phyloP scores from a whole-genome alignment of 2,113 vertebrate genomes.

The Hydrolagus affinis region DNA sequence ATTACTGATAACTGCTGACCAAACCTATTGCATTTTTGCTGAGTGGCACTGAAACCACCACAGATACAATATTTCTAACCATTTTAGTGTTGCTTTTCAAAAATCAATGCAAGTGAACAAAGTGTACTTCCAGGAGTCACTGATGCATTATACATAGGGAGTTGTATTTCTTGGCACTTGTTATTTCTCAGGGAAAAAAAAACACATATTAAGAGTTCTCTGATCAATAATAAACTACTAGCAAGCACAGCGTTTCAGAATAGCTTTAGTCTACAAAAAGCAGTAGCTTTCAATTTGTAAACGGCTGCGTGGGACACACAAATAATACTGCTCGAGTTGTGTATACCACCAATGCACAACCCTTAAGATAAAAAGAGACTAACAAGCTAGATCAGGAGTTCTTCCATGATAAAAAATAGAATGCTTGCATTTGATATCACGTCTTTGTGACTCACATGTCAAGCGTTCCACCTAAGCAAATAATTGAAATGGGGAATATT shows the following conservation, averaged over 20 bases:
- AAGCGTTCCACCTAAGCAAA: not conserved
- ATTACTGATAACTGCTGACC: constrained; percentile 30
- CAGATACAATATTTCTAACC: constrained; percentile 31
- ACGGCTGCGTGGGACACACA: not conserved
- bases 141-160: constrained; percentile 26
- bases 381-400: not conserved
- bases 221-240: constrained; percentile 26
- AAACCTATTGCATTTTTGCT: constrained; percentile 21
- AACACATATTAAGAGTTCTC: constrained; percentile 17
- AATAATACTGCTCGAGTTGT: not conserved
- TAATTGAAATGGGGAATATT: not conserved
- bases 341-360: not conserved
- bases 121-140: constrained; percentile 16
- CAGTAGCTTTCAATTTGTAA: not conserved
- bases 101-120: constrained; percentile 31
- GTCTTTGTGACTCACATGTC: too few species aligned
- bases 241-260: constrained; percentile 14
- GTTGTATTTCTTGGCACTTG: constrained; percentile 30
- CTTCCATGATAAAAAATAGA: not conserved
- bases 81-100: constrained; percentile 27
- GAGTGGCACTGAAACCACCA: constrained; percentile 21
- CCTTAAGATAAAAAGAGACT: not conserved
- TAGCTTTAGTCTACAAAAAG: constrained; percentile 1
- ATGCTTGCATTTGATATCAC: too few species aligned
- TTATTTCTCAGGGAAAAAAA: not conserved